Base-by-base conservation (phyloP, 2,797 vertebrate species). In the Fistularia commersonii region DNA sequence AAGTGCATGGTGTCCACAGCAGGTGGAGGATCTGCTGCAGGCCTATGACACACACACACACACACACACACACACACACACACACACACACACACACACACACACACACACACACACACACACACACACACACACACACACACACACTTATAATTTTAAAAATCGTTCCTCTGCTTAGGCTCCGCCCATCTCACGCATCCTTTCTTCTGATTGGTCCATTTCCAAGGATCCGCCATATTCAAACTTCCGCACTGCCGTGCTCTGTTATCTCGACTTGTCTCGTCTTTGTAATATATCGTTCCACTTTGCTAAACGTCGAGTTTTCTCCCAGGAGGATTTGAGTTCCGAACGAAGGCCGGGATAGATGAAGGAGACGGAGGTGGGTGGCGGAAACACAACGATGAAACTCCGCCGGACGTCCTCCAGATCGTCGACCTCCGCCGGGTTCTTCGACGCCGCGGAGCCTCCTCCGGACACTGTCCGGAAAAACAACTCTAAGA, bases 171-270 rank as follows among this genome's bases (percentile, higher is more conserved):
- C 38, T 13, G 15, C 6, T 5, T 14, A 61, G 48, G 61, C 74
- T 11, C 74, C 84, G 57, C 86, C 84, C 69, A 76, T 14, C 7
- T 49, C 6, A 0, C 34, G 42, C 0, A 9, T 61, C 1, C 49
- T 9, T 37, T 62, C 44, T 51, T 44, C 64, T 74, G 66, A 89
- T 89, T 88, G 87, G 87, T 80, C 61, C 33, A 8, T 78, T 74
- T 78, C 64, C 61, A 75, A 82, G 33, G 74, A 60, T 84, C 85
- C 84, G 85, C 87, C 86, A 79, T 80, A 86, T 89, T 89, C 87
- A 89, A 89, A 89, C 83, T 82, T 88, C 84, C 85, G 83, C 61
- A 60, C 79, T 72, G 45, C 42, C 63, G 49, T 62, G 51, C 48
- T 64, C 5, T 61, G 57, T 75, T 77, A 81, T 83, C 54, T 80